phyloP scores from a whole-genome alignment of 1,140 invertebrate genomes.

The Augochlora pura region DNA sequence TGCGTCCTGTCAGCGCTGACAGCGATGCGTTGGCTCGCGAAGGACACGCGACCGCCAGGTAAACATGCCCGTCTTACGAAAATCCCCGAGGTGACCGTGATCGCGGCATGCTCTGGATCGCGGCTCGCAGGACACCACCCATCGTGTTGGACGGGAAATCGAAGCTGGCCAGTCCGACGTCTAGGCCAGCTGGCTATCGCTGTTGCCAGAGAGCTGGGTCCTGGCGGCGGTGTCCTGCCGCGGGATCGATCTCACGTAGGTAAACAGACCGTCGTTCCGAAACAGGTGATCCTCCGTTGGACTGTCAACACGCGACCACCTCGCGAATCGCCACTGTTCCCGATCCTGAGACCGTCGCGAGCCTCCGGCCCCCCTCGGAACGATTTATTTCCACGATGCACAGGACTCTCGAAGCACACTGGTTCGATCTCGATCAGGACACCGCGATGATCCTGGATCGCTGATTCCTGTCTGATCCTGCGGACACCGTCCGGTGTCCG shows the following conservation, averaged over 20 bases:
- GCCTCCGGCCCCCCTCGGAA: neutral
- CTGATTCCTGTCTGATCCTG: neutral
- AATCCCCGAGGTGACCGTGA: neutral
- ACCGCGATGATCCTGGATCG: slow-evolving; percentile 19
- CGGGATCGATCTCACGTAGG: slow-evolving; percentile 23
- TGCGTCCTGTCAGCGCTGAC: slow-evolving; percentile 60
- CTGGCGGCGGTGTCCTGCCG: slow-evolving; percentile 7
- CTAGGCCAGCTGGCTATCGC: slow-evolving; percentile 6
- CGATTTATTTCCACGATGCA: too few relatives aligned
- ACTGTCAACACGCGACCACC: slow-evolving; percentile 2
- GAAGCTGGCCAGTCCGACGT: neutral
- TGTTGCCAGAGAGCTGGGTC: neutral
- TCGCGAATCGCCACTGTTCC: neutral
- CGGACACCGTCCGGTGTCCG: neutral
- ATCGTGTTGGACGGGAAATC: slow-evolving; percentile 28
- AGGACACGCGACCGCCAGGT: neutral
- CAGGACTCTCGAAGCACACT: neutral
- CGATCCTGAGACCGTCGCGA: neutral
- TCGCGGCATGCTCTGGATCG: slow-evolving; percentile 5
- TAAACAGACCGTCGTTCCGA: slow-evolving; percentile 33
- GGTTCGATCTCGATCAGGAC: slow-evolving; percentile 51
- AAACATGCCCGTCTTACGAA: neutral
- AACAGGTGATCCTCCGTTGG: slow-evolving; percentile 11
- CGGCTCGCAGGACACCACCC: slow-evolving; percentile 24
- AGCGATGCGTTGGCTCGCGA: neutral